phyloP scores from a whole-genome alignment of 2,797 vertebrate genomes.

The Phoeniculus purpureus region DNA sequence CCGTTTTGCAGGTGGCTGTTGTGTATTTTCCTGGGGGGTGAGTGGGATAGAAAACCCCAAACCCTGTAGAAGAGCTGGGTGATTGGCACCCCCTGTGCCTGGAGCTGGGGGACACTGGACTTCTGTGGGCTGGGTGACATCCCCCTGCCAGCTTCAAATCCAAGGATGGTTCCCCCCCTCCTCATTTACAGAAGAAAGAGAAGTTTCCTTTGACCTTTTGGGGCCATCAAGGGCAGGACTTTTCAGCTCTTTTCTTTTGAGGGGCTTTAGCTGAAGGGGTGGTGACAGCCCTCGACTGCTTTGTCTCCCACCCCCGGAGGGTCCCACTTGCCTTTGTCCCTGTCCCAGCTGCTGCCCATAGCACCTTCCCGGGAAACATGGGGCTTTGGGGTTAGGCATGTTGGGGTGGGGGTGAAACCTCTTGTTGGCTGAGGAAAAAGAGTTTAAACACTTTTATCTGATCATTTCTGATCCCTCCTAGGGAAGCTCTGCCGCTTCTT shows the following conservation, averaged over 20 bases:
- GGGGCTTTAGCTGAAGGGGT: not conserved
- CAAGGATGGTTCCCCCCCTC: not conserved
- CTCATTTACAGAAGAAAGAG: conserved; percentile 66
- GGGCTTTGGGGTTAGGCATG: not conserved
- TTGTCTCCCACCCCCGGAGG: not conserved
- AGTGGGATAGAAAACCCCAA: not conserved
- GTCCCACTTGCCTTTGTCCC: conserved; percentile 51
- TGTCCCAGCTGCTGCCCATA: conserved; percentile 57
- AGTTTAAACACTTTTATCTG: conserved; percentile 32
- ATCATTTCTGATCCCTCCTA: conserved; percentile 47
- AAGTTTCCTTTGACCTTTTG: conserved; percentile 55
- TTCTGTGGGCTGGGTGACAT: not conserved
- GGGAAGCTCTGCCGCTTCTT: conserved; percentile 23
- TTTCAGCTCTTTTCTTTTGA: conserved; percentile 41
- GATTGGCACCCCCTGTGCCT: not conserved
- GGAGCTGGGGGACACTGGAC: not conserved
- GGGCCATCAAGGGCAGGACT: conserved; percentile 58
- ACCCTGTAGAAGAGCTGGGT: not conserved
- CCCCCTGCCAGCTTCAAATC: conserved; percentile 1
- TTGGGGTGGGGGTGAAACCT: not conserved
- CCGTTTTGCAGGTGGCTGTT: conserved; percentile 6
- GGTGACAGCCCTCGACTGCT: not conserved
- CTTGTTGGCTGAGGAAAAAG: conserved; percentile 40
- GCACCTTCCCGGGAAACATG: not conserved
- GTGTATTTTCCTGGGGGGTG: not conserved